Evolutionary conservation across 2,888 invertebrate species (phyloP).

Genomic region (Phania funesta): DNA sequence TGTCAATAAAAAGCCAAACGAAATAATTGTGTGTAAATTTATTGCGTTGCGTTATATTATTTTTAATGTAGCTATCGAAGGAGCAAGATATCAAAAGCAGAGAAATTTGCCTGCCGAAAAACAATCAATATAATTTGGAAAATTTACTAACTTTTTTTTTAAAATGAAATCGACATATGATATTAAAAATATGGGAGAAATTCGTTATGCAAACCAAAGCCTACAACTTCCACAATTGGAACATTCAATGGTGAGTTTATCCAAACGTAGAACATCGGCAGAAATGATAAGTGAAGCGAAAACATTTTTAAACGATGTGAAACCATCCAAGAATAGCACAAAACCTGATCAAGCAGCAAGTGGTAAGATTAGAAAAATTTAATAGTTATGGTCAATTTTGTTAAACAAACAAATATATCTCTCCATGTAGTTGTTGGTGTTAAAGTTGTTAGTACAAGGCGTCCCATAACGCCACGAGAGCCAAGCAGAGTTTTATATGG

Average conservation of each 20-base stretch:
- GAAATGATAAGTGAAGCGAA: constrained; percentile 91
- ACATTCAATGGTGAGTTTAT: constrained; percentile 66
- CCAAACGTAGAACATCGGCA: constrained; percentile 86
- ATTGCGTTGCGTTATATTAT: constrained; percentile 34
- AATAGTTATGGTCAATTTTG: neutral
- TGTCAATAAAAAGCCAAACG: constrained; percentile 46
- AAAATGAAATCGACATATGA: constrained; percentile 47
- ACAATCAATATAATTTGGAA: constrained; percentile 13
- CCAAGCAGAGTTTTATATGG: constrained; percentile 89
- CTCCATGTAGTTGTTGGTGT: constrained; percentile 74
- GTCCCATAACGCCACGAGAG: constrained; percentile 93
- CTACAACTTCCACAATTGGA: constrained; percentile 60
- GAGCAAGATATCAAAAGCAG: constrained; percentile 27
- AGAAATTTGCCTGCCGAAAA: neutral
- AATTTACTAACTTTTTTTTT: neutral
- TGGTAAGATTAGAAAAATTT: constrained; percentile 46
- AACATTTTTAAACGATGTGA: constrained; percentile 81
- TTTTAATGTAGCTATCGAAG: constrained; percentile 38
- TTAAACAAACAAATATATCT: neutral
- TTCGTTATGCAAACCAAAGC: constrained; percentile 28
- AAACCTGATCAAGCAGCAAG: constrained; percentile 45
- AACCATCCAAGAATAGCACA: constrained; percentile 14
- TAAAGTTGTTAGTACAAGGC: constrained; percentile 85
- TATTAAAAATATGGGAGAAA: constrained; percentile 35
- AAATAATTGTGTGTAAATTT: constrained; percentile 43